Base-by-base conservation (phyloP, 2,113 vertebrate species). In the Caretta caretta region DNA sequence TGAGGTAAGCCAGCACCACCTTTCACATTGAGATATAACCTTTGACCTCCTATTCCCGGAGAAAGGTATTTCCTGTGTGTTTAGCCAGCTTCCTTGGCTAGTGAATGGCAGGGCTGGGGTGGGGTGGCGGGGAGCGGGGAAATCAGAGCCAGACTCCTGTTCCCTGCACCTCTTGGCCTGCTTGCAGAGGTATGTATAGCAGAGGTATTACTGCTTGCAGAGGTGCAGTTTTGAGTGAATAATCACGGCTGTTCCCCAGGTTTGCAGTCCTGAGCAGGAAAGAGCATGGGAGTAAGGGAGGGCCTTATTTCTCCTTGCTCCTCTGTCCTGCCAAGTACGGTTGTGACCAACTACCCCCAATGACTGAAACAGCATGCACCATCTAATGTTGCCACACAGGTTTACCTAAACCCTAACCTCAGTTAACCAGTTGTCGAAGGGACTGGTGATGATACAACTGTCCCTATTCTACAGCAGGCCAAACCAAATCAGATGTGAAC, bases 281-380 rank as follows among this genome's bases (percentile, higher is more conserved):
- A 54, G 53, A 20, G 7, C 53, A 8, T 54, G 53, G 53, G 20
- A 24, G 8, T 10, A 38, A 24, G 69, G 69, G 10, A 4, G 2
- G 16, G 29, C 4, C n/a, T 38, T 29, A 84, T 49, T 82, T 69
- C 9, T 1, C 16, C 17, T 46, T 31, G n/a, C 5, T 79, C 19
- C 1, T 65, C 9, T 27, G 14, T 38, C 3, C 13, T n/a, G 31
- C 46, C 38, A 49, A 0, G 0, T 48, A 1, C 10, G 12, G 8
- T 17, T 12, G 16, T 19, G 42, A 4, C 14, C 50, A 82, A 2
- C 10, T 10, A 38, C 24, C 11, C 48, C 13, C 42, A 42, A 42
- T 42, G 42, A 42, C 42, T 42, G 42, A 42, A 42, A 31, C 29
- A 72, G 82, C 78, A 89, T n/a, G 0, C 1, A 78, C 51, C 4